Percentiles rank a stretch among this genome's conserved stretches.
Evolutionary conservation across 2,888 invertebrate species (phyloP).

Genomic region (Sialis lutaria): DNA sequence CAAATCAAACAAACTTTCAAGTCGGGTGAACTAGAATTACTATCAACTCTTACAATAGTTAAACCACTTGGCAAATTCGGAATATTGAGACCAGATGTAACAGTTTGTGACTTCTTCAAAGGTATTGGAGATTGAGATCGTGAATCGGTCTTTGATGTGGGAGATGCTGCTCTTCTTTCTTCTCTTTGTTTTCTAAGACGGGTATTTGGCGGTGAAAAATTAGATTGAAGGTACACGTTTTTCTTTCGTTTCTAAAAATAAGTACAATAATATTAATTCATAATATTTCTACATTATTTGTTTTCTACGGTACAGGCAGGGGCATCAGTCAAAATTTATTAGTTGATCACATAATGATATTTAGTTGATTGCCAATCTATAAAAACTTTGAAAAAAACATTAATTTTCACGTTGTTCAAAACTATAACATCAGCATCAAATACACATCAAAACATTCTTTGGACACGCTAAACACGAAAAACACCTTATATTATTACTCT

Average conservation of each 20-base stretch:
- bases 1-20: constrained; percentile 27
- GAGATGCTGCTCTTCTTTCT: constrained; percentile 16
- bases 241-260: constrained; percentile 28
- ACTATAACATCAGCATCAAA: too few relatives aligned
- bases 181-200: constrained; percentile 20
- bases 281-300: not conserved
- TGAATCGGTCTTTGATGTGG: constrained; percentile 11
- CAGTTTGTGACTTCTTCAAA: constrained; percentile 14
- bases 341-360: too few relatives aligned
- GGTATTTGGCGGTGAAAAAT: constrained; percentile 30
- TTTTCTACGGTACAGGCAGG: too few relatives aligned
- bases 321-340: too few relatives aligned
- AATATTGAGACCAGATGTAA: constrained; percentile 22
- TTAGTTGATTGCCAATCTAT: too few relatives aligned
- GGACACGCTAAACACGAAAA: too few relatives aligned
- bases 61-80: constrained; percentile 32
- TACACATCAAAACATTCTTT: too few relatives aligned
- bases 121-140: constrained; percentile 13
- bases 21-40: constrained; percentile 16
- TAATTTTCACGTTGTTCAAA: too few relatives aligned
- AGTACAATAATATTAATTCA: constrained; percentile 6
- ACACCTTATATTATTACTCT: too few relatives aligned
- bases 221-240: constrained; percentile 27
- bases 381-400: too few relatives aligned
- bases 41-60: constrained; percentile 31